A percentile compares a stretch with the other conserved stretches of the same genome.
Evolutionary conservation across 2,888 invertebrate species (phyloP).

Genomic region (Amorpha juglandis): DNA sequence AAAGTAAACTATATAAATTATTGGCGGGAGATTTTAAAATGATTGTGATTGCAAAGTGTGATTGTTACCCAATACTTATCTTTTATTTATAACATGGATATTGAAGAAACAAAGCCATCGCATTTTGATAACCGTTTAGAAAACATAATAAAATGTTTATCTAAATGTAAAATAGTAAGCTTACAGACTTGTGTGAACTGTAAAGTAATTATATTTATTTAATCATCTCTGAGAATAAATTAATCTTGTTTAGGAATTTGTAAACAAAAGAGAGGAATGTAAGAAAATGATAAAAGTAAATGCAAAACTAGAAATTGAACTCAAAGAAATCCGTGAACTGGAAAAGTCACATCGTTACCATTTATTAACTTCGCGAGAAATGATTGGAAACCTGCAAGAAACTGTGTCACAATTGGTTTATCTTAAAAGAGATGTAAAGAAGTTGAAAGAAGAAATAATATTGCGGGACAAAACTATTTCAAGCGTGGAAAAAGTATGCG

Average conservation of each 20-base stretch:
- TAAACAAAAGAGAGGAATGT: conserved; percentile 65
- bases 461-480: conserved; percentile 56
- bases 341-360: conserved; percentile 77
- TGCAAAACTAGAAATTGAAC: conserved; percentile 63
- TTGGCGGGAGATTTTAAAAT: not conserved
- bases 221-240: too few relatives aligned
- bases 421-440: conserved; percentile 71
- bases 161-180: conserved; percentile 72
- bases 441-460: conserved; percentile 64
- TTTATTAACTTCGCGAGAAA: conserved; percentile 70
- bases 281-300: conserved; percentile 64
- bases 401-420: conserved; percentile 75
- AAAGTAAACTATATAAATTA: too few relatives aligned
- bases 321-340: conserved; percentile 67
- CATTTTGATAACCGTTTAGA: conserved; percentile 55
- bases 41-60: not conserved
- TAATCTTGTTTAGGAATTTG: conserved; percentile 35
- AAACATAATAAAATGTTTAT: conserved; percentile 59
- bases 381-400: conserved; percentile 76
- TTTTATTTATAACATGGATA: not conserved
- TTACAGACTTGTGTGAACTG: conserved; percentile 3
- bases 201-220: not conserved
- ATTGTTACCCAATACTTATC: too few relatives aligned
- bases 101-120: conserved; percentile 37
- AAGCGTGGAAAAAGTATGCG: conserved; percentile 60